These are phyloP conservation scores for Luperina nickerlii DNA, from an alignment of 2,888 invertebrate species.

Conservation along the genomic window DNA sequence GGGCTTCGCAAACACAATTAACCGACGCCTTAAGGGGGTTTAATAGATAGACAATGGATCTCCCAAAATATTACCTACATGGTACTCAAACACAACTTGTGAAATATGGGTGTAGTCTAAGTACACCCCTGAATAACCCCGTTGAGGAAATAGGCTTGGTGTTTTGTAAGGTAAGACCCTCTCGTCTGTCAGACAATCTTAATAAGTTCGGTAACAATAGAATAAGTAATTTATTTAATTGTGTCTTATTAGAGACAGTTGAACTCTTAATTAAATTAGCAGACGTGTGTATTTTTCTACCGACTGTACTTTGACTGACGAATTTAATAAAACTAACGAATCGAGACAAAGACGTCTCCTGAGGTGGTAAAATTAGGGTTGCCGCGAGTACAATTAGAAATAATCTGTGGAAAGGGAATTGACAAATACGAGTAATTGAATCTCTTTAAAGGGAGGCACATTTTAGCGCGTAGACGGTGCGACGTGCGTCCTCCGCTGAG, in stretches of 20 bases:
- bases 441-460: constrained; percentile 47
- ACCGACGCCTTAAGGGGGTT: constrained; percentile 14
- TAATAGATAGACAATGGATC: constrained; percentile 38
- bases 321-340: background rate
- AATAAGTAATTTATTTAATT: too few species aligned
- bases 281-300: background rate
- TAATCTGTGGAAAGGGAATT: constrained; percentile 61
- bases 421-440: constrained; percentile 68
- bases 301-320: background rate
- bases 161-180: background rate
- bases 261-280: background rate
- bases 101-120: background rate
- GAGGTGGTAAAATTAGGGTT: constrained; percentile 61
- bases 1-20: constrained; percentile 44
- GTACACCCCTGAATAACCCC: background rate
- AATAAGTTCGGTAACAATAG: too few species aligned
- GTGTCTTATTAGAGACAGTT: too few species aligned
- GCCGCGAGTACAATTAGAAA: constrained; percentile 59
- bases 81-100: background rate
- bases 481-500: constrained; percentile 18
- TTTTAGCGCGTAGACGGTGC: constrained; percentile 39
- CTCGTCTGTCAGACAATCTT: background rate
- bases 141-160: background rate
- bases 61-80: background rate
- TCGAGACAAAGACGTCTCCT: constrained; percentile 43